Evolutionary conservation across 2,797 vertebrate species (phyloP).

Genomic region (Cheirogaleus major): DNA sequence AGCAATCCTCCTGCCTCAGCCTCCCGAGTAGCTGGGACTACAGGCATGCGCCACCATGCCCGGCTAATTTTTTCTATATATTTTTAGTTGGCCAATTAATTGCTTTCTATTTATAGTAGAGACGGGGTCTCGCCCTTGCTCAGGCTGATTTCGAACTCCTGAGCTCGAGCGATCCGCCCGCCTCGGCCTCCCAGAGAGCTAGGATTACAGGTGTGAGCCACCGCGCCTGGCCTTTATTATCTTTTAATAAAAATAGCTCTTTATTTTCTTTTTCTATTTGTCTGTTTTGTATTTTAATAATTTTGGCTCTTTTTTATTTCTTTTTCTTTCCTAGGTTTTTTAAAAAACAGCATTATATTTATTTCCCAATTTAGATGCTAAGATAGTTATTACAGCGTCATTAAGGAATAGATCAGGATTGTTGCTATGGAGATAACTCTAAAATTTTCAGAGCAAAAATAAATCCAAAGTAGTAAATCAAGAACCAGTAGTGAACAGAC

Average conservation of each 20-base stretch:
- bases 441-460: not conserved
- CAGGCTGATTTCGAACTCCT: no score
- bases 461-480: not conserved
- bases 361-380: not conserved
- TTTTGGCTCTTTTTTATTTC: not conserved
- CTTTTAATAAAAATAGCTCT: not conserved
- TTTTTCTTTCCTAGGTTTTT: not conserved
- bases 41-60: no score
- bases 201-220: no score
- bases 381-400: not conserved
- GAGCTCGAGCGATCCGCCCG: no score
- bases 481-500: not conserved
- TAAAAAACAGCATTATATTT: not conserved
- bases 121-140: no score
- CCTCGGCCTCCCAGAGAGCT: no score
- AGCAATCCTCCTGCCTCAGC: no score
- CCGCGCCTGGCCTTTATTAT: no score
- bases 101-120: no score
- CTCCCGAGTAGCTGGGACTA: no score
- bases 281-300: not conserved
- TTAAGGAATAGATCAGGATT: not conserved
- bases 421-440: not conserved
- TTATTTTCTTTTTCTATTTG: not conserved
- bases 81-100: no score
- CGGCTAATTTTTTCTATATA: no score